A percentile compares a stretch with the other conserved stretches of the same genome.
Evolutionary conservation across 2,113 vertebrate species (phyloP).

Genomic region (Cephalophus harveyi): DNA sequence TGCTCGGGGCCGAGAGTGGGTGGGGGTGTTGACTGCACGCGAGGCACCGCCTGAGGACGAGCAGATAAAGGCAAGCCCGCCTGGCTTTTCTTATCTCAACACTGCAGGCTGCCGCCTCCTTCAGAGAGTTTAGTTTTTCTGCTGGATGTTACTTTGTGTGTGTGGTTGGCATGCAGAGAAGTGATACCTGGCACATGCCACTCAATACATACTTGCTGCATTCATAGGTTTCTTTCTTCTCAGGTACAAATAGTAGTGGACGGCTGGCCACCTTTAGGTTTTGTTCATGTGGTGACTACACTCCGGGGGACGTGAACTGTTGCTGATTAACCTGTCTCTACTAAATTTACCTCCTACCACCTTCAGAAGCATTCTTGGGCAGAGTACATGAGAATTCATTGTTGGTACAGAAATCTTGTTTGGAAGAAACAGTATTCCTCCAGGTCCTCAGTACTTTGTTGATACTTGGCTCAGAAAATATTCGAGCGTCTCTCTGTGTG

Average conservation of each 20-base stretch:
- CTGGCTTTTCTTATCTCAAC: background rate
- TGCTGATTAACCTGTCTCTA: background rate
- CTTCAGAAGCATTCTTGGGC: background rate
- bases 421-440: background rate
- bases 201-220: background rate
- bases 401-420: background rate
- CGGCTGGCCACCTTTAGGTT: background rate
- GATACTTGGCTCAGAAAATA: background rate
- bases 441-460: background rate
- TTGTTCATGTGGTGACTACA: background rate
- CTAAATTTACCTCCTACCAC: background rate
- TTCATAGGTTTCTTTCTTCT: background rate
- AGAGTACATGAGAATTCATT: background rate
- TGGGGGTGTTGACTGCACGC: background rate
- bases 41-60: rapidly evolving
- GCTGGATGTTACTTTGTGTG: background rate
- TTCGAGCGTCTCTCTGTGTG: background rate
- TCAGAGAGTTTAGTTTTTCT: background rate
- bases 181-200: background rate
- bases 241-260: too few species aligned
- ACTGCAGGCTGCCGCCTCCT: background rate
- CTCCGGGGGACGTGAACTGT: background rate
- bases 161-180: background rate
- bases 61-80: background rate
- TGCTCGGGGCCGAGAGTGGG: background rate